phyloP scores from a whole-genome alignment of 2,113 vertebrate genomes.

The Centropristis striata region DNA sequence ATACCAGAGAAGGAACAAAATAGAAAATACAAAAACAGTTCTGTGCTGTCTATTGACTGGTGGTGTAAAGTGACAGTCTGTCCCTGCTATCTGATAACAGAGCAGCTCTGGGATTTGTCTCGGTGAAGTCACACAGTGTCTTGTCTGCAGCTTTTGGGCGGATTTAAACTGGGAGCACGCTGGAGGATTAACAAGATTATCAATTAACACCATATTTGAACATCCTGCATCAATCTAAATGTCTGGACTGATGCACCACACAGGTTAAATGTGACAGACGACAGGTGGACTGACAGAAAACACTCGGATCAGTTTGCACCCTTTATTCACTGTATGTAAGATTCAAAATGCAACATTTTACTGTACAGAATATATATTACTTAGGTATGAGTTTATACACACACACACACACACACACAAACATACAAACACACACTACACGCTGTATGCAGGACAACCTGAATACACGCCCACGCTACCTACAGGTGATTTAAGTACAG shows the following conservation, averaged over 20 bases:
- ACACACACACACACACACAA: too few relatives aligned
- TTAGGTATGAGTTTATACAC: slow-evolving; percentile 77
- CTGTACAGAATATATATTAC: slow-evolving; percentile 85
- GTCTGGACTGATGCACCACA: slow-evolving; percentile 1
- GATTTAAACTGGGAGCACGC: slow-evolving; percentile 40
- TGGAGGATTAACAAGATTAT: slow-evolving; percentile 57
- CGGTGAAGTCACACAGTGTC: slow-evolving; percentile 24
- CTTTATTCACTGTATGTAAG: slow-evolving; percentile 83
- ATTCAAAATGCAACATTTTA: slow-evolving; percentile 76
- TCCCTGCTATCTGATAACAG: not conserved
- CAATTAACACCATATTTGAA: slow-evolving; percentile 56
- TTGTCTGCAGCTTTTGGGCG: slow-evolving; percentile 44
- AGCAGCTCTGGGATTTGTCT: slow-evolving; percentile 47
- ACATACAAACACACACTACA: too few relatives aligned
- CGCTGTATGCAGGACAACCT: slow-evolving; percentile 61
- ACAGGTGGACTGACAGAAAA: slow-evolving; percentile 1
- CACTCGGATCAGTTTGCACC: slow-evolving; percentile 62
- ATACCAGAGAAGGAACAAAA: not conserved
- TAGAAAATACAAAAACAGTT: not conserved
- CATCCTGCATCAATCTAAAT: slow-evolving; percentile 20
- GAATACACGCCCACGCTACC: slow-evolving; percentile 44
- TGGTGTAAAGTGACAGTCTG: not conserved
- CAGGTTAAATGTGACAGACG: slow-evolving; percentile 1
- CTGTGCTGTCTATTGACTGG: not conserved
- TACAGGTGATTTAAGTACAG: slow-evolving; percentile 59